Conservation (phyloP, 2,888 invertebrate genomes). For the Agrotis segetum region DNA sequence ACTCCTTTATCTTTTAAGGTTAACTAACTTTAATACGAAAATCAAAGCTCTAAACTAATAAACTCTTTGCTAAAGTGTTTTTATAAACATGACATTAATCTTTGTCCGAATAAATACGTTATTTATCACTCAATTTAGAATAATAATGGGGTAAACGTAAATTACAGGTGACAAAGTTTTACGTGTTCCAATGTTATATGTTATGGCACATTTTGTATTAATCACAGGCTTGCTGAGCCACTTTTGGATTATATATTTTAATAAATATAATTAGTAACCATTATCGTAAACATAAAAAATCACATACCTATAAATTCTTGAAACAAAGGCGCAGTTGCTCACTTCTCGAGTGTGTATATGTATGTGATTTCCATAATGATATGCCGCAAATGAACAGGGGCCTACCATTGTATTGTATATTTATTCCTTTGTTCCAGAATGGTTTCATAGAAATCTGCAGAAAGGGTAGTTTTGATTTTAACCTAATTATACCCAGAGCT, state of each 20-base stretch:
- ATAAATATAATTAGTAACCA: neutral
- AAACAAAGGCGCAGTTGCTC: conserved; percentile 23
- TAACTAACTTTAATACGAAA: too few species aligned
- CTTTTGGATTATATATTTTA: too few species aligned
- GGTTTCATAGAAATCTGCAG: conserved; percentile 40
- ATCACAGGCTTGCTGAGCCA: neutral
- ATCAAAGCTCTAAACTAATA: too few species aligned
- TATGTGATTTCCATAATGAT: conserved; percentile 45
- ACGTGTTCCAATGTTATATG: too few species aligned
- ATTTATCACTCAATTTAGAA: too few species aligned
- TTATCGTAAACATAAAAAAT: neutral
- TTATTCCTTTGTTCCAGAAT: conserved; percentile 56
- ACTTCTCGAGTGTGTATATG: conserved; percentile 9
- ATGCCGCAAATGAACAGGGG: conserved; percentile 38
- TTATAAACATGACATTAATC: too few species aligned
- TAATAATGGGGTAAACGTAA: too few species aligned
- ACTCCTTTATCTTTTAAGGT: too few species aligned
- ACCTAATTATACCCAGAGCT: conserved; percentile 35
- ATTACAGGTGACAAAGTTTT: too few species aligned
- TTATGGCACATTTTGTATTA: neutral
- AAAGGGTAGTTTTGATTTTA: conserved; percentile 48
- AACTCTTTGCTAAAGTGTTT: too few species aligned
- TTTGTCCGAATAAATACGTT: too few species aligned
- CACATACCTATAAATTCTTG: conserved; percentile 14
- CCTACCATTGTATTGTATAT: conserved; percentile 44